Conservation (phyloP, 2,888 invertebrate species). For the Phlogophora meticulosa region DNA sequence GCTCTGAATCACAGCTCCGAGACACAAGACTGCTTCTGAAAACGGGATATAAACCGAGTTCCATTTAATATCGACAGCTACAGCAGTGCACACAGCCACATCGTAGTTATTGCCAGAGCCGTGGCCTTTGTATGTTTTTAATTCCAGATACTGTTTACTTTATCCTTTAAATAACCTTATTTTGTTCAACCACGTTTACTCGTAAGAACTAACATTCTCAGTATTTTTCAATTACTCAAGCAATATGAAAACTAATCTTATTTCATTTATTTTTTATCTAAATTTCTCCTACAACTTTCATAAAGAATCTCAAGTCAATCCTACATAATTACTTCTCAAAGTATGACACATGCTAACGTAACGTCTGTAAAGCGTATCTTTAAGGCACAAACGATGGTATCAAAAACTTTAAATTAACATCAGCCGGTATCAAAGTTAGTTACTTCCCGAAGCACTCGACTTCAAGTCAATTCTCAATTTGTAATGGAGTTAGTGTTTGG, state of each 20-base stretch:
- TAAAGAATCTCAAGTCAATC: not conserved
- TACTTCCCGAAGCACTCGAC: conserved; percentile 56
- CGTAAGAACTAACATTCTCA: conserved; percentile 2
- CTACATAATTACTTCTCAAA: conserved; percentile 12
- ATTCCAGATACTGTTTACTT: conserved; percentile 5
- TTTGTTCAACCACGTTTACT: not conserved
- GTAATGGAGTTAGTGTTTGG: conserved; percentile 63
- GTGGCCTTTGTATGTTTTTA: not conserved
- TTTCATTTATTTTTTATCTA: not conserved
- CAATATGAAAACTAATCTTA: not conserved
- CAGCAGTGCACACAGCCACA: conserved; percentile 5
- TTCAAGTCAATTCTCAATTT: conserved; percentile 64
- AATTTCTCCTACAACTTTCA: not conserved
- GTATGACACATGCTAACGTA: not conserved
- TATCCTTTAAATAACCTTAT: not conserved
- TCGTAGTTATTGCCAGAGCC: not conserved
- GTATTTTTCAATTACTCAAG: conserved; percentile 1
- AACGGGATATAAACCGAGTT: not conserved
- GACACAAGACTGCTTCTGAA: not conserved
- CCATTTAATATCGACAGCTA: conserved; percentile 10
- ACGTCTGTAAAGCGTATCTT: conserved; percentile 11
- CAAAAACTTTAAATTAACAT: conserved; percentile 68
- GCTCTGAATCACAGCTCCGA: not conserved
- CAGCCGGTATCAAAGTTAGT: conserved; percentile 67
- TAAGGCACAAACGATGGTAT: conserved; percentile 10